Conservation (phyloP, 2,888 invertebrate genomes). For the Drosophila ustulata region DNA sequence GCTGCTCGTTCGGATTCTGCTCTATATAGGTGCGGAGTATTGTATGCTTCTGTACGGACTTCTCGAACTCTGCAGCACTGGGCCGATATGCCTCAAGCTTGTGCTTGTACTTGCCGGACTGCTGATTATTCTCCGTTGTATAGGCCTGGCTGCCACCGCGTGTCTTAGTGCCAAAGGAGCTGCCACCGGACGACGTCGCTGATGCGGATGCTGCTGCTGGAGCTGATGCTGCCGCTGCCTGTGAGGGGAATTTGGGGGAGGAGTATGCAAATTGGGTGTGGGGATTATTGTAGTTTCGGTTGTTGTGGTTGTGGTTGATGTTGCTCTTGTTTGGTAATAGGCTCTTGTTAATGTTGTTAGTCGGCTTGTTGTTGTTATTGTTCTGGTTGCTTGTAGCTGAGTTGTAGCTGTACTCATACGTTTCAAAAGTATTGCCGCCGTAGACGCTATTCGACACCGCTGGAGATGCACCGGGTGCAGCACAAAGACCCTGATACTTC, state of each 20-base stretch:
- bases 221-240: slow-evolving; percentile 85
- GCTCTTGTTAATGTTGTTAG: slow-evolving; percentile 86
- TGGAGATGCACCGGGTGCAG: slow-evolving; percentile 69
- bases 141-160: slow-evolving; percentile 72
- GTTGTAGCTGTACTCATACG: slow-evolving; percentile 83
- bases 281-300: slow-evolving; percentile 86
- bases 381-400: slow-evolving; percentile 68
- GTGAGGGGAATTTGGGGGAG: slow-evolving; percentile 83
- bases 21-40: slow-evolving; percentile 79
- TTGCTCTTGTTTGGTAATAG: slow-evolving; percentile 85
- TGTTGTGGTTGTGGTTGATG: slow-evolving; percentile 80
- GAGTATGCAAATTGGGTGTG: slow-evolving; percentile 60
- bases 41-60: slow-evolving; percentile 80
- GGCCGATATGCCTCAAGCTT: slow-evolving; percentile 81
- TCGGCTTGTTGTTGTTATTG: slow-evolving; percentile 86
- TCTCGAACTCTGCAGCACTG: slow-evolving; percentile 78
- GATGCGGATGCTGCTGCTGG: slow-evolving; percentile 76
- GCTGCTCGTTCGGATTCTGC: slow-evolving; percentile 49
- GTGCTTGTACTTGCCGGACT: slow-evolving; percentile 66
- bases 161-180: slow-evolving; percentile 70
- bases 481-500: slow-evolving; percentile 91
- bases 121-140: slow-evolving; percentile 70
- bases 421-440: slow-evolving; percentile 83
- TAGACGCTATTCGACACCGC: slow-evolving; percentile 85
- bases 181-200: slow-evolving; percentile 55